Evolutionary conservation across 2,797 vertebrate species (phyloP).

Genomic region (Mastacembelus armatus): DNA sequence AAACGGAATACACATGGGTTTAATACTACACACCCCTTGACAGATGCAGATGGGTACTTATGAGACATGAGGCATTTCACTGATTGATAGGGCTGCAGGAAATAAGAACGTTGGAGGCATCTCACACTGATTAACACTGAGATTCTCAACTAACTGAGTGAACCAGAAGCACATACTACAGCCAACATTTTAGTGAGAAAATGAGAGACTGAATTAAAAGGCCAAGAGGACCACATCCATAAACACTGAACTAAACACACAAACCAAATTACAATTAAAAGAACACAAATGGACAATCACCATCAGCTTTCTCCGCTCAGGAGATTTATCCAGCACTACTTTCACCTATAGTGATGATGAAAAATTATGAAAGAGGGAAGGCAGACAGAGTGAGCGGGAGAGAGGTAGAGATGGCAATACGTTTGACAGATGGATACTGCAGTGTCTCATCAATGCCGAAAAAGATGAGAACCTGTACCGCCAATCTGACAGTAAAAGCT

Average conservation of each 20-base stretch:
- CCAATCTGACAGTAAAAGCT: constrained; percentile 72
- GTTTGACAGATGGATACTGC: constrained; percentile 82
- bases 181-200: constrained; percentile 57
- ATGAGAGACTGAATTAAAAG: constrained; percentile 49
- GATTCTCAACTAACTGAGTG: constrained; percentile 61
- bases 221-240: constrained; percentile 42
- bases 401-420: constrained; percentile 55
- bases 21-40: constrained; percentile 80
- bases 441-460: constrained; percentile 76
- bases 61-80: constrained; percentile 79
- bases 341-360: constrained; percentile 28
- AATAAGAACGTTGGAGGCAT: constrained; percentile 66
- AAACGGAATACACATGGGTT: constrained; percentile 76
- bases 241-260: constrained; percentile 50
- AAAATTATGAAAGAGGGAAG: constrained; percentile 24
- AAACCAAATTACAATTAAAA: constrained; percentile 53
- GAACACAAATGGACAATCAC: constrained; percentile 43
- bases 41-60: constrained; percentile 82
- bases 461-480: constrained; percentile 78
- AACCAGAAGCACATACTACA: constrained; percentile 51
- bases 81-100: constrained; percentile 77
- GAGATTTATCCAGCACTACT: constrained; percentile 24
- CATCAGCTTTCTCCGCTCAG: constrained; percentile 19
- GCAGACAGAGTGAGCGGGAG: constrained; percentile 27
- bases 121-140: constrained; percentile 73